Evolutionary conservation across 2,797 vertebrate species (phyloP).

Genomic region (Phalanger gymnotis): DNA sequence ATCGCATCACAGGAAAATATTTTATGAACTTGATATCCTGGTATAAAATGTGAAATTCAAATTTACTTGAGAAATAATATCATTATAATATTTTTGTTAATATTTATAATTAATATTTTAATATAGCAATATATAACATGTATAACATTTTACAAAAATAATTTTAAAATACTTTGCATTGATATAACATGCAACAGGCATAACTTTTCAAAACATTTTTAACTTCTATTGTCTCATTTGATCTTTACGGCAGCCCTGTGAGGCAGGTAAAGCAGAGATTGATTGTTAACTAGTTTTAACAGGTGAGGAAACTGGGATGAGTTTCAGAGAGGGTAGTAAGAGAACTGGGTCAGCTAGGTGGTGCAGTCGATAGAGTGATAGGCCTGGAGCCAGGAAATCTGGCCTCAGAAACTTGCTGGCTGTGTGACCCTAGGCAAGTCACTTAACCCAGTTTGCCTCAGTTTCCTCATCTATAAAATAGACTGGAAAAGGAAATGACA

Average conservation of each 20-base stretch:
- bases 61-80: not conserved
- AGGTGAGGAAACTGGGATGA: not conserved
- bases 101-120: not conserved
- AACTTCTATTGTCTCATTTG: not conserved
- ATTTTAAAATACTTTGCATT: not conserved
- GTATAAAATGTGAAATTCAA: not conserved
- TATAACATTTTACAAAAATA: no score
- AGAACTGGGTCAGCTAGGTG: not conserved
- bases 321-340: not conserved
- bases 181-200: not conserved
- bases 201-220: not conserved
- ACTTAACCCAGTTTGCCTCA: not conserved
- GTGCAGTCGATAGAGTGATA: not conserved
- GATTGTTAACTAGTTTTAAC: not conserved
- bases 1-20: not conserved
- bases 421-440: not conserved
- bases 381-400: not conserved
- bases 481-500: not conserved
- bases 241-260: not conserved
- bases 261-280: not conserved
- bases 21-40: not conserved
- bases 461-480: not conserved
- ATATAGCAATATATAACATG: not conserved
- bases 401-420: not conserved
- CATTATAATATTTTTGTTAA: not conserved